These are phyloP conservation scores for Arrhopalites spinosus DNA, from an alignment of 2,888 invertebrate species.

Conservation along the genomic window DNA sequence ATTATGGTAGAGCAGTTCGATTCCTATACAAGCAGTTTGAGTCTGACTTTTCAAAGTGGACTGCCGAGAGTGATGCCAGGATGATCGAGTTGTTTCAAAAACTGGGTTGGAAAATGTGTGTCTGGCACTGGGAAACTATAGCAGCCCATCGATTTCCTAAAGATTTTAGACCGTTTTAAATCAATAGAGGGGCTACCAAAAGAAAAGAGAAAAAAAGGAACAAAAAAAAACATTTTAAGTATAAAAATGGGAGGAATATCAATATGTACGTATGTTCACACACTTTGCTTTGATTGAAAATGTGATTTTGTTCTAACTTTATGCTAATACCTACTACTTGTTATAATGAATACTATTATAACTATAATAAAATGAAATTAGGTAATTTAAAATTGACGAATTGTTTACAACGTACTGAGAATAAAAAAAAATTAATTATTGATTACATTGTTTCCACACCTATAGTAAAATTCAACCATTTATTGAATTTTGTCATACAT, in stretches of 20 bases:
- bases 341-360: neutral
- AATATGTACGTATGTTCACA: neutral
- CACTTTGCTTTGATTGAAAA: neutral
- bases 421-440: neutral
- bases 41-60: conserved; percentile 71
- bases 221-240: neutral
- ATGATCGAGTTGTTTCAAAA: conserved; percentile 68
- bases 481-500: neutral
- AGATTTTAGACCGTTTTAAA: conserved; percentile 73
- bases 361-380: neutral
- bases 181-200: neutral
- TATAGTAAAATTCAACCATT: too few relatives aligned
- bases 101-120: conserved; percentile 75
- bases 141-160: conserved; percentile 72
- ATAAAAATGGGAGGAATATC: too few relatives aligned
- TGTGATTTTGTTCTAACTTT: neutral
- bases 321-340: neutral
- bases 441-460: neutral
- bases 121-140: conserved; percentile 63
- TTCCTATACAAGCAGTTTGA: conserved; percentile 76
- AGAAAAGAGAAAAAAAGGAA: neutral
- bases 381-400: neutral
- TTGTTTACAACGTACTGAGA: neutral
- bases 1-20: conserved; percentile 82
- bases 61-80: conserved; percentile 70